A percentile compares a stretch with the other conserved stretches of the same genome.
These are phyloP conservation scores for Marronus borbonicus DNA, from an alignment of 2,888 invertebrate genomes.

Conservation along the genomic window DNA sequence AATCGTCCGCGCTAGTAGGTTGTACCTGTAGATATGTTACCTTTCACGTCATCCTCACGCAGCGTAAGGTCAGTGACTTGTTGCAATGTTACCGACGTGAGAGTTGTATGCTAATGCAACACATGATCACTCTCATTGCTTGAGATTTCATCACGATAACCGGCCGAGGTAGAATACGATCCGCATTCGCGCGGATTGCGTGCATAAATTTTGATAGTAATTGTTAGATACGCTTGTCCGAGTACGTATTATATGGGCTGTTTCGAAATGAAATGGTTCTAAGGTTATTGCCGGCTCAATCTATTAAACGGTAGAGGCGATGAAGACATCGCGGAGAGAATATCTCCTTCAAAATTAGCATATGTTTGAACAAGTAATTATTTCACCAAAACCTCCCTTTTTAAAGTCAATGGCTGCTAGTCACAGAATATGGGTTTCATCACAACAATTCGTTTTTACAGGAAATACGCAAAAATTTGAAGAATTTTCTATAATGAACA, in stretches of 20 bases:
- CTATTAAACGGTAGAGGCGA: too few species aligned
- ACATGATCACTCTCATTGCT: conserved; percentile 30
- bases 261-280: not conserved
- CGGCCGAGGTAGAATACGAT: not conserved
- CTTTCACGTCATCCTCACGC: not conserved
- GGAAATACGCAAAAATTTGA: too few species aligned
- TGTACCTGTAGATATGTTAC: not conserved
- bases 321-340: too few species aligned
- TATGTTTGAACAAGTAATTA: not conserved
- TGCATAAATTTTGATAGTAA: conserved; percentile 9
- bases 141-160: conserved; percentile 10
- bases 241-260: not conserved
- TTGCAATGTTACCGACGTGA: conserved; percentile 17
- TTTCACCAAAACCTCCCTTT: not conserved
- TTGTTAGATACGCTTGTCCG: conserved; percentile 3
- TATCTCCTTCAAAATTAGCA: not conserved
- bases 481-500: too few species aligned
- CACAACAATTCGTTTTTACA: too few species aligned
- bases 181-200: not conserved
- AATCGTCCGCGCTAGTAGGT: not conserved
- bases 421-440: too few species aligned
- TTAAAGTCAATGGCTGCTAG: too few species aligned
- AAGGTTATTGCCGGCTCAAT: too few species aligned
- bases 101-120: conserved; percentile 26
- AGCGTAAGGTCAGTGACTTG: conserved; percentile 35